These are phyloP conservation scores for Tetrao urogallus DNA, from an alignment of 2,113 vertebrate species.

Conservation along the genomic window DNA sequence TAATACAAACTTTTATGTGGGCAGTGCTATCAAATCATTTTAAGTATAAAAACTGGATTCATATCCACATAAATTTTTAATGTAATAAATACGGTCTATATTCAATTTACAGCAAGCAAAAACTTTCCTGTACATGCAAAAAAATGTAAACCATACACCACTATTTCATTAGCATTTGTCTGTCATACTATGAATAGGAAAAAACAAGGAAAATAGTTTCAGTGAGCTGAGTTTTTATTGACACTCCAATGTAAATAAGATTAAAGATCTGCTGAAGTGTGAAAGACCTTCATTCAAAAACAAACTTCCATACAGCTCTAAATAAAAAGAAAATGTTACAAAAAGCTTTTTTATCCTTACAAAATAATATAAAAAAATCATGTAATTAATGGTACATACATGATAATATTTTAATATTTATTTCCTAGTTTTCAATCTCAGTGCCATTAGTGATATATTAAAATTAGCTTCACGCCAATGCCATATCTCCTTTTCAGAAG, in stretches of 20 bases:
- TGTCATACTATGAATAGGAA: not conserved
- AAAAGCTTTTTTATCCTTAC: not conserved
- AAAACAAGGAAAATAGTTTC: not conserved
- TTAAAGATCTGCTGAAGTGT: not conserved
- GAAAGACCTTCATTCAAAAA: not conserved
- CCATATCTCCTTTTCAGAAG: not conserved
- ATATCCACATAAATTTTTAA: not conserved
- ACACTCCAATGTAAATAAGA: not conserved
- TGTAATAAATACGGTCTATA: not conserved
- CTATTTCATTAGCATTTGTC: not conserved
- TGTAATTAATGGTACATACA: accelerated
- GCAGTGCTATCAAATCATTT: not conserved
- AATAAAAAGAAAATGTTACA: not conserved
- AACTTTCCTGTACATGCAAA: not conserved
- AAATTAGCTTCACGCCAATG: not conserved
- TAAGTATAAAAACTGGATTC: not conserved
- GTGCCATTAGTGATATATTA: not conserved
- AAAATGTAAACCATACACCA: not conserved
- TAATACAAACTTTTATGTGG: not conserved
- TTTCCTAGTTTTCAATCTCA: not conserved
- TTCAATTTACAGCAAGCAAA: not conserved
- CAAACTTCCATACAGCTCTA: not conserved
- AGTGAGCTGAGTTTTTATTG: not conserved
- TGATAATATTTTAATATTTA: not conserved
- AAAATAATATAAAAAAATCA: not conserved